Evolutionary conservation across 2,797 vertebrate species (phyloP).

Genomic region (Tiaroga cobitis): DNA sequence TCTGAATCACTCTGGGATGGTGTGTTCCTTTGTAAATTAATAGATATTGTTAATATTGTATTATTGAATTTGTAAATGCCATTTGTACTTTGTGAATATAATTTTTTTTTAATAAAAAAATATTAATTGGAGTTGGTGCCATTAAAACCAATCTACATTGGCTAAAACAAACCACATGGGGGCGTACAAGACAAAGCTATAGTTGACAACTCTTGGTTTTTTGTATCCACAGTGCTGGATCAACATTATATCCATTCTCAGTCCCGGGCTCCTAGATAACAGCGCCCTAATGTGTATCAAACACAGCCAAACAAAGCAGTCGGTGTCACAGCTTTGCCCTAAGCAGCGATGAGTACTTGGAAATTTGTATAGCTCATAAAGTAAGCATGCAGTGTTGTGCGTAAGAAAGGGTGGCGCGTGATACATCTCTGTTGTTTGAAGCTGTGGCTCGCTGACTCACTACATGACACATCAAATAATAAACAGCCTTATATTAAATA

Average conservation of each 20-base stretch:
- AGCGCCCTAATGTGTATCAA: background rate
- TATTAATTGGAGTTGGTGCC: background rate
- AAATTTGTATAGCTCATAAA: background rate
- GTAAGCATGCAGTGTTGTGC: background rate
- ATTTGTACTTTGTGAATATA: conserved; percentile 23
- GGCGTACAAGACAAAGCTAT: conserved; percentile 51
- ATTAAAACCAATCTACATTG: background rate
- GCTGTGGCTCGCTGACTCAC: conserved; percentile 43
- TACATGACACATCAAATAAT: conserved; percentile 35
- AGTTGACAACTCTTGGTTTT: background rate
- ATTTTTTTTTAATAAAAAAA: background rate
- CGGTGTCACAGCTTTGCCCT: background rate
- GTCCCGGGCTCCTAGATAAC: background rate
- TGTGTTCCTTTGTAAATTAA: background rate
- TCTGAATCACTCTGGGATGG: background rate
- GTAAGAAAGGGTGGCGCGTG: conserved; percentile 29
- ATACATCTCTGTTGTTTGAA: conserved; percentile 47
- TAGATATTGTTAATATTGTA: background rate
- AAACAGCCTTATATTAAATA: conserved; percentile 38
- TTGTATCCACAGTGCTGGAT: background rate
- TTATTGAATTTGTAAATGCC: background rate
- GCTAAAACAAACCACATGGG: conserved; percentile 42
- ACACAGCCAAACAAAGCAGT: background rate
- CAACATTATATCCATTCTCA: background rate
- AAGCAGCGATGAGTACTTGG: background rate